Base-by-base conservation (phyloP, 2,888 invertebrate species). In the Conomelus anceps region DNA sequence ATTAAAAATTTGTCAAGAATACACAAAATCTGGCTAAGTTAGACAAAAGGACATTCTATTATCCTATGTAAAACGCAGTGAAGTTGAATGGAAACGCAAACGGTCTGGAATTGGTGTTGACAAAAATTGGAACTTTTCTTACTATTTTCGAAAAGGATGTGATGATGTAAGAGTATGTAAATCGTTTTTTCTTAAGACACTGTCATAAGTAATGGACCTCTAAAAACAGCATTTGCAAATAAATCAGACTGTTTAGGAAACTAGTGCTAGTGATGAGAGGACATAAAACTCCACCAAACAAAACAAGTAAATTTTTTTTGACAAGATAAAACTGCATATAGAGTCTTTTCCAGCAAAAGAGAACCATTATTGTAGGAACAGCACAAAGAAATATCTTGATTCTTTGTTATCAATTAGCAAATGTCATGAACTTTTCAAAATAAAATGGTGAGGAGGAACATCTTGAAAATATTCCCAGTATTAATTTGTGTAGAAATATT, bases 201-300 rank as follows among this genome's bases (percentile, higher is more conserved):
- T 89, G n/a, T 89, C 22, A 85, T 89, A n/a, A 86, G 89, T 89
- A 89, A 89, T 89, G 89, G 89, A 26, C 87, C 29, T n/a, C n/a
- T 29, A 26, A 89, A 89, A 86, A 86, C 85, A 7, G 89, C 86
- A 11, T 86, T 89, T 24, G 29, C 85, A 20, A 26, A 34, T 24
- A 86, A 29, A 24, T 89, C 85, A 22, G 22, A 24, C n/a, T n/a
- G 23, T 13, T 86, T 13, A 29, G 89, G 89, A 9, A 89, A 22
- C 34, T 22, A 29, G 20, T 85, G 85, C 29, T 20, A 29, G 22
- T 24, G 89, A 89, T 29, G 26, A 89, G 89, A 26, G 89, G 86
- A 84, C 85, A 89, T 86, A 86, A 89, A 26, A 85, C 34, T 11
- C 86, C 89, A 26, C 89, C 89, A 89, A 89, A 89, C 26, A 89